phyloP scores from a whole-genome alignment of 2,888 invertebrate genomes.

The Parnassius glacialis region DNA sequence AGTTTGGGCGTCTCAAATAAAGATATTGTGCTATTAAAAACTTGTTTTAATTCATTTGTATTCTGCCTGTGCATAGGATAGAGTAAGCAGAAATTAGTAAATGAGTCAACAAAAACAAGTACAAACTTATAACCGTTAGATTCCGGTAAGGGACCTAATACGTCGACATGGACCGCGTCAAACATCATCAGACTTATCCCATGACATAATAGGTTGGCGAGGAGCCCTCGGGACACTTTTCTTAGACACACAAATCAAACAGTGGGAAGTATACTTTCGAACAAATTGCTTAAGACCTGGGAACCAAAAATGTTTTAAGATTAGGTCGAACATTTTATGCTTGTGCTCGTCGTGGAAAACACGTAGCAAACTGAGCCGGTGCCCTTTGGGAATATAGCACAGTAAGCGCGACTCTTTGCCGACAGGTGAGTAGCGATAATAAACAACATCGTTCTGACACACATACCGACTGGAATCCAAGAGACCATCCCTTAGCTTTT shows the following conservation, averaged over 20 bases:
- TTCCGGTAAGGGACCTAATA: background rate
- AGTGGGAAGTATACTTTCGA: no score
- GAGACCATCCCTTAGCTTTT: slow-evolving; percentile 3
- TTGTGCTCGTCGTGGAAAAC: background rate
- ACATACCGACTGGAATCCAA: slow-evolving; percentile 30
- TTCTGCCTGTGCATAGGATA: slow-evolving; percentile 34
- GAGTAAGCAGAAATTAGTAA: background rate
- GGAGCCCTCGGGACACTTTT: no score
- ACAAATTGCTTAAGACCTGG: background rate
- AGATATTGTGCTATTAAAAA: slow-evolving; percentile 14
- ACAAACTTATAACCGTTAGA: background rate
- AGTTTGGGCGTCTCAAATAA: slow-evolving; percentile 26
- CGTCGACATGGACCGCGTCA: background rate
- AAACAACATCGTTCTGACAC: slow-evolving; percentile 29
- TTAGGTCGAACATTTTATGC: background rate
- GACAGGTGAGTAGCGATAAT: slow-evolving; percentile 12
- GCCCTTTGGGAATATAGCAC: no score
- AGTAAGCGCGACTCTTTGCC: no score
- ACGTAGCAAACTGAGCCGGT: no score
- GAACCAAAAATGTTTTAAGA: background rate
- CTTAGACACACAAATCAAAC: no score
- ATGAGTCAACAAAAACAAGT: background rate
- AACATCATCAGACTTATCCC: background rate
- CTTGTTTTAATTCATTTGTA: slow-evolving; percentile 20
- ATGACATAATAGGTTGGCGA: background rate